Conservation (phyloP, 1,140 invertebrate species). For the Eumeta japonica region DNA sequence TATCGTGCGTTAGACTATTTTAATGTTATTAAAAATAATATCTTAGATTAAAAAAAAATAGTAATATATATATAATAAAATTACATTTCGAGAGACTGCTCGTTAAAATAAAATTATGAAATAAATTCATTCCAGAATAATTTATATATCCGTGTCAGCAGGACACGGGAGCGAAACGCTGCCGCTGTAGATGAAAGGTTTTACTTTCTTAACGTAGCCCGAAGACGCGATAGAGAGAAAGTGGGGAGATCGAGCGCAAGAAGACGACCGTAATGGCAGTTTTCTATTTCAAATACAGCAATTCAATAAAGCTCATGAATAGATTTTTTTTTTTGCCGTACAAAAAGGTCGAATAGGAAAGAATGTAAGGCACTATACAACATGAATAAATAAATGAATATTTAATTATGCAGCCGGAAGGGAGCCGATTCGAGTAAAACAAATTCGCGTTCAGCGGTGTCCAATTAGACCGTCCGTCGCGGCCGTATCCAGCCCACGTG, state of each 20-base stretch:
- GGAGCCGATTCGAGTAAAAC: slow-evolving; percentile 23
- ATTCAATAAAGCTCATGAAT: no score
- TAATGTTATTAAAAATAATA: no score
- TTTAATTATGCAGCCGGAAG: no score
- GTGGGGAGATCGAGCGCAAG: no score
- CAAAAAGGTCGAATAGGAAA: no score
- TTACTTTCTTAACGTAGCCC: slow-evolving; percentile 53
- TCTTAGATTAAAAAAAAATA: slow-evolving; percentile 1
- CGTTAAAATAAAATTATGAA: no score
- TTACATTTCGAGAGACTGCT: neutral
- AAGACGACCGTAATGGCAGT: no score
- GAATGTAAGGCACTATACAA: no score
- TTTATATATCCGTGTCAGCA: slow-evolving; percentile 46
- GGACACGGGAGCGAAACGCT: slow-evolving; percentile 38
- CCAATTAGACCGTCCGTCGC: slow-evolving; percentile 41
- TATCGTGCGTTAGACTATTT: no score
- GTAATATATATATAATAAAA: slow-evolving; percentile 2
- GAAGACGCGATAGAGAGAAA: slow-evolving; percentile 54
- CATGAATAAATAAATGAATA: no score
- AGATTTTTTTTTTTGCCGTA: no score
- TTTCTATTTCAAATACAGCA: no score
- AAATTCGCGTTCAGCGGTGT: slow-evolving; percentile 37
- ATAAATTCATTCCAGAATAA: slow-evolving; percentile 33
- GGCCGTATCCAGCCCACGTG: slow-evolving; percentile 46
- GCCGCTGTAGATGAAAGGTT: slow-evolving; percentile 47